Evolutionary conservation across 2,113 vertebrate species (phyloP).

Genomic region (Brachypteracias leptosomus): DNA sequence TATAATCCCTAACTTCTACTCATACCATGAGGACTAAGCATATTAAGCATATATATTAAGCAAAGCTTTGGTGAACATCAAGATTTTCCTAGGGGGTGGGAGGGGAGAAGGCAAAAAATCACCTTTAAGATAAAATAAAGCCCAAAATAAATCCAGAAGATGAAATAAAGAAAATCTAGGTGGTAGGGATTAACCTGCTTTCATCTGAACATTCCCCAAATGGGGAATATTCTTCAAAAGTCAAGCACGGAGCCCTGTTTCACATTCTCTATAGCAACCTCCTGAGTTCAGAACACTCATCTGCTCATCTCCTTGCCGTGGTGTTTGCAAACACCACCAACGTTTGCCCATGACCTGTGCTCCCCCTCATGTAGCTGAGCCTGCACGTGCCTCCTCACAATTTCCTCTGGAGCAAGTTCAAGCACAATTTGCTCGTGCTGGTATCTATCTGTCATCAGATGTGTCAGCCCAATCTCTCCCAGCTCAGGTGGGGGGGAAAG

Average conservation of each 20-base stretch:
- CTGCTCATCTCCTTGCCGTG: background rate
- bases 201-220: background rate
- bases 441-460: background rate
- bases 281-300: background rate
- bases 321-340: background rate
- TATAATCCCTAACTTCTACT: background rate
- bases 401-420: conserved; percentile 41
- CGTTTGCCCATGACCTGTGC: background rate
- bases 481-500: background rate
- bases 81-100: background rate
- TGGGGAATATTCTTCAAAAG: background rate
- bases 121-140: background rate
- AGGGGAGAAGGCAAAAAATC: background rate
- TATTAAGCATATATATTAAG: background rate
- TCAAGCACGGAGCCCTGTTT: background rate
- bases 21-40: background rate
- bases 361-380: background rate
- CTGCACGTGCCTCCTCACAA: background rate
- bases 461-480: conserved; percentile 3
- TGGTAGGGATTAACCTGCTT: background rate
- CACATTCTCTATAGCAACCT: background rate
- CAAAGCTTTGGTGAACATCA: background rate
- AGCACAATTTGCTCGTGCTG: conserved; percentile 32
- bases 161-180: background rate
- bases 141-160: background rate